phyloP scores from a whole-genome alignment of 2,888 invertebrate genomes.

The Pristionchus entomophagus region DNA sequence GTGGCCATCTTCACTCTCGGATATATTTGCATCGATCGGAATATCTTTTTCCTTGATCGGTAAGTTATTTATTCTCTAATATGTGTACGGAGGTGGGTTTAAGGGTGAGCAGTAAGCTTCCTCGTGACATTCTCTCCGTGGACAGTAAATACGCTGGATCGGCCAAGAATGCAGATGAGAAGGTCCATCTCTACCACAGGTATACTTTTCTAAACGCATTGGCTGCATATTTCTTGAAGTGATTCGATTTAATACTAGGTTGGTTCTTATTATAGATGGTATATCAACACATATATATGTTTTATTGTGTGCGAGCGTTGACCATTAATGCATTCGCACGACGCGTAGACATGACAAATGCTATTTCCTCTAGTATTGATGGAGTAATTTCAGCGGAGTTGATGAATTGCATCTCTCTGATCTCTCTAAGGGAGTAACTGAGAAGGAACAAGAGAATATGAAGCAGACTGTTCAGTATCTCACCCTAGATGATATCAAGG shows the following conservation, averaged over 20 bases:
- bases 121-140: constrained; percentile 44
- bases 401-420: constrained; percentile 36
- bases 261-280: too few relatives aligned
- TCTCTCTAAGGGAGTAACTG: constrained; percentile 27
- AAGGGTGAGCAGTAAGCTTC: constrained; percentile 44
- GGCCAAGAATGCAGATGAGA: constrained; percentile 7
- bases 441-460: constrained; percentile 45
- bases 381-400: background rate
- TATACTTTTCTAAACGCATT: too few relatives aligned
- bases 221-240: too few relatives aligned
- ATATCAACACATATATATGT: too few relatives aligned
- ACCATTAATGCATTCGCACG: background rate
- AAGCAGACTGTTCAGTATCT: constrained; percentile 48
- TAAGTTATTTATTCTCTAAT: background rate
- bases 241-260: too few relatives aligned
- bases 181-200: constrained; percentile 29
- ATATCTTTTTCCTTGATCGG: constrained; percentile 37
- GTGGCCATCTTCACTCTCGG: constrained; percentile 39
- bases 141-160: background rate
- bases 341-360: background rate
- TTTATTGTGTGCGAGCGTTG: too few relatives aligned
- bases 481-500: constrained; percentile 45
- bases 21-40: constrained; percentile 39
- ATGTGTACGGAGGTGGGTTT: background rate
- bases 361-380: background rate